Base-by-base conservation (phyloP, 2,797 vertebrate species). In the Pseudochromis fuscus region DNA sequence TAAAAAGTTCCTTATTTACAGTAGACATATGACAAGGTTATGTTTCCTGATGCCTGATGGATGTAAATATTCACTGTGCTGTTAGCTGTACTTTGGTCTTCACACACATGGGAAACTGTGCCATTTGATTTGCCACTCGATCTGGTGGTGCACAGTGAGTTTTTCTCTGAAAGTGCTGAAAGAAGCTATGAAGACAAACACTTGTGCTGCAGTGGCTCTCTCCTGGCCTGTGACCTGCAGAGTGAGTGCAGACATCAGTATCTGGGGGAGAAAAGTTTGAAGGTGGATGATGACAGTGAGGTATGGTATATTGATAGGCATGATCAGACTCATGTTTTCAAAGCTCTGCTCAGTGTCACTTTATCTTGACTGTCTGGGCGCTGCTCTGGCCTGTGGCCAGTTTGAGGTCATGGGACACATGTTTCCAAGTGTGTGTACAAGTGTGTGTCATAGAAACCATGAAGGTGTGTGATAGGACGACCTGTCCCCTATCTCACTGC, bases 391-490 rank as follows among this genome's bases (percentile, higher is more conserved):
- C 51, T 9, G 19, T 75, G 61, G 66, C 57, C 46, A n/a, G 24
- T 73, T 71, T 56, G 56, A 69, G 60, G 56, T 82, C 82, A 79
- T 62, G 57, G 25, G 69, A 67, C 66, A n/a, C n/a, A n/a, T 75
- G 75, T 79, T 81, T 85, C 48, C 33, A 42, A 75, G 55, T 77
- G 67, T 88, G 45, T 78, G 28, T 77, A n/a, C n/a, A n/a, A n/a
- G 52, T 50, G 9, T 69, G 75, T 62, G 40, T 75, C 67, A 68
- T 79, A 83, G 90, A 77, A 84, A 91, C 86, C 40, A 33, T 23
- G 4, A 42, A 24, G 23, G 46, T 1, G 5, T 81, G 53, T 75
- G 71, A 81, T 59, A 50, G 63, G n/a, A 27, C 13, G 23, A 85
- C 72, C 49, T 73, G 72, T 79, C 60, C 58, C 31, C 51, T 64